These are phyloP conservation scores for Saguinus midas DNA, from an alignment of 2,113 vertebrate species.

Conservation along the genomic window DNA sequence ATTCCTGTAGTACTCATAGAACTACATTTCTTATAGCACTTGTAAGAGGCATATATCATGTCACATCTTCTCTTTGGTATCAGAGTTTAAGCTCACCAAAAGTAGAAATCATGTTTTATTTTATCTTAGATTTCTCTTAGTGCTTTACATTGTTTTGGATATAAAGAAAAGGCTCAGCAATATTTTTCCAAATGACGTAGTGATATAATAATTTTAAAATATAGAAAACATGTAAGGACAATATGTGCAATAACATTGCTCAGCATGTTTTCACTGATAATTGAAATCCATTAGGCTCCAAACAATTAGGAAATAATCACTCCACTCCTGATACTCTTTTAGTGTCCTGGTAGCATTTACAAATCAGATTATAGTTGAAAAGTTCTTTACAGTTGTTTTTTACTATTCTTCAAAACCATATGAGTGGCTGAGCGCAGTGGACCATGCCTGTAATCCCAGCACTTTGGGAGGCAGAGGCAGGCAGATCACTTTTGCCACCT, in stretches of 20 bases:
- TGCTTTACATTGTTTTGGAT: neutral
- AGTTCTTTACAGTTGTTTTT: neutral
- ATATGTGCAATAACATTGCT: slow-evolving; percentile 27
- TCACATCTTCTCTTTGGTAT: neutral
- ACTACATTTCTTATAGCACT: neutral
- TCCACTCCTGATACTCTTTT: neutral
- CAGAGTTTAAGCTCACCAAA: neutral
- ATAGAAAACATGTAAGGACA: slow-evolving; percentile 22
- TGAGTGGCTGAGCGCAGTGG: neutral
- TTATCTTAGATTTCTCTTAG: neutral
- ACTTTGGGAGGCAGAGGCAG: too few relatives aligned
- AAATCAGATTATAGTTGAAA: slow-evolving; percentile 1
- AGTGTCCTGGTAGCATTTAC: neutral
- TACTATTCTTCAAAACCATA: neutral
- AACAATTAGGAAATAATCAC: slow-evolving; percentile 52
- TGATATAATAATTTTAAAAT: slow-evolving; percentile 38
- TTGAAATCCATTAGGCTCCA: slow-evolving; percentile 54
- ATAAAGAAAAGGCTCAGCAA: neutral
- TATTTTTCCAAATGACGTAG: slow-evolving; percentile 25
- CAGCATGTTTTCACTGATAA: slow-evolving; percentile 56
- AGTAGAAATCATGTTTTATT: neutral
- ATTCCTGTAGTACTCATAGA: neutral
- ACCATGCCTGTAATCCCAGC: too few relatives aligned
- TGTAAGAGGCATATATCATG: neutral
- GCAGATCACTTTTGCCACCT: too few relatives aligned